Base-by-base conservation (phyloP, 2,888 invertebrate species). In the Hedychridium roseum region DNA sequence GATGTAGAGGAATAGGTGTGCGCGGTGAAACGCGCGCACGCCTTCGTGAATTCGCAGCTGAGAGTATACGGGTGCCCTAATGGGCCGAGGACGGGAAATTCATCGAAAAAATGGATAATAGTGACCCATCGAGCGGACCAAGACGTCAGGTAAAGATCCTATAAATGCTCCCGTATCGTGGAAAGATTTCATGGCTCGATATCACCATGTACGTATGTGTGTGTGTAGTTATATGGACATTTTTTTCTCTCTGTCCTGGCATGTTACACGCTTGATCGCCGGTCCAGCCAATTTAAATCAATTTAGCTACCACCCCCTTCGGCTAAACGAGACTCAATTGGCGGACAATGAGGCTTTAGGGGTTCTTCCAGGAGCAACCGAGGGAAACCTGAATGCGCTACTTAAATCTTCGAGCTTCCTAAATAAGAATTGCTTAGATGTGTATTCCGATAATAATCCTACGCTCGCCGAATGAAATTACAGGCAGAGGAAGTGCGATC, bases 161-260 rank as follows among this genome's bases (percentile, higher is more conserved):
- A 64, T 74, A 77, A 76, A 76, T 77, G 70, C 68, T 77, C 76
- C 76, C 76, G 71, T 75, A 77, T 76, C 71, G 56, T 64, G 59
- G 63, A 68, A 66, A 69, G 68, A 70, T 73, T 62, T 57, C 3
- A 48, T 43, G 18, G 12, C 11, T n/a, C 52, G 62, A 62, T 62
- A 62, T n/a, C n/a, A n/a, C n/a, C n/a, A n/a, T n/a, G n/a, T n/a
- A n/a, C n/a, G n/a, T n/a, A n/a, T n/a, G n/a, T n/a, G n/a, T n/a
- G n/a, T n/a, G n/a, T n/a, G n/a, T n/a, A n/a, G n/a, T n/a, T n/a
- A n/a, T n/a, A n/a, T n/a, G n/a, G n/a, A 5, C 9, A 15, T 28
- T 28, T 11, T n/a, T n/a, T n/a, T n/a, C n/a, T n/a, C n/a, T n/a
- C n/a, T n/a, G n/a, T n/a, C n/a, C 18, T 20, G 32, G 12, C 4